phyloP scores from a whole-genome alignment of 1,140 invertebrate genomes.

The Popillia japonica region DNA sequence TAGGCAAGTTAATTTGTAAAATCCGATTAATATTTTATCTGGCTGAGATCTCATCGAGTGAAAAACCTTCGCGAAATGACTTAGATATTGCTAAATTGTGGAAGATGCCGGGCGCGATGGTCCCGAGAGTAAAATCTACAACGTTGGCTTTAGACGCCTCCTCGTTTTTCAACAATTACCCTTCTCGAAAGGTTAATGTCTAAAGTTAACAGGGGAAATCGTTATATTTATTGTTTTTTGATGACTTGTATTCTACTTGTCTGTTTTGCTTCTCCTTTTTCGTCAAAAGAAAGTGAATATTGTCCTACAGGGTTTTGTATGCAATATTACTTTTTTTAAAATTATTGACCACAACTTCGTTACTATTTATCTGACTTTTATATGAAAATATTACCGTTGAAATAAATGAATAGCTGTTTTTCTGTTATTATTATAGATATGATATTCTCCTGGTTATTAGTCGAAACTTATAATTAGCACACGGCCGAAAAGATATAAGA shows the following conservation, averaged over 20 bases:
- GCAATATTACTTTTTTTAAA: neutral
- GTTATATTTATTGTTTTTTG: conserved; percentile 34
- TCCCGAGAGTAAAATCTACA: conserved; percentile 32
- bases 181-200: conserved; percentile 33
- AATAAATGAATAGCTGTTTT: no score
- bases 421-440: no score
- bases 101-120: neutral
- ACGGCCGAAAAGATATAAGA: no score
- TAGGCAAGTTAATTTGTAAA: conserved; percentile 20
- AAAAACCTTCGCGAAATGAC: conserved; percentile 29
- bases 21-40: conserved; percentile 33
- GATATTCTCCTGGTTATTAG: no score
- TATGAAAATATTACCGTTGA: no score
- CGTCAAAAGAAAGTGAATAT: neutral
- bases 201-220: conserved; percentile 24
- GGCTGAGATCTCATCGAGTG: neutral
- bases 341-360: neutral
- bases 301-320: neutral
- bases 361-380: neutral
- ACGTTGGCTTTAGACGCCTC: conserved; percentile 14
- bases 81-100: conserved; percentile 14
- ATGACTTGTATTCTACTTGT: neutral
- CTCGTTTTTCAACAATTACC: conserved; percentile 33
- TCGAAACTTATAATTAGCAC: no score
- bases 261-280: neutral